Percentiles rank a stretch among this genome's conserved stretches.
These are phyloP conservation scores for Agonopterix heracliana DNA, from an alignment of 2,888 invertebrate genomes.

Conservation along the genomic window DNA sequence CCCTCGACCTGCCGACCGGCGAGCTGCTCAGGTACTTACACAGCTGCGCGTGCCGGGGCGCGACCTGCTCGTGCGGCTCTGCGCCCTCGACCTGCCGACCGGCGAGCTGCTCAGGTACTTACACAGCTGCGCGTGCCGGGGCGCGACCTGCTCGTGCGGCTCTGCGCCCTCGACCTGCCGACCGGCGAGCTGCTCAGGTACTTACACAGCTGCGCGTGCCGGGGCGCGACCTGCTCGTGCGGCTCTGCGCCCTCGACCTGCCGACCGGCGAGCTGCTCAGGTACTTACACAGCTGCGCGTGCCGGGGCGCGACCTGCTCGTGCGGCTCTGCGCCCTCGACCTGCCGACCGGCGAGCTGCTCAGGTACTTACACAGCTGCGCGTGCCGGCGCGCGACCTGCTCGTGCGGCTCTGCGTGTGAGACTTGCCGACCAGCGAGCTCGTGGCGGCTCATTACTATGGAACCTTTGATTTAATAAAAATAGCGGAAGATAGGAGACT, in stretches of 20 bases:
- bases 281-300: too few species aligned
- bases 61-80: conserved; percentile 29
- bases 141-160: conserved; percentile 20
- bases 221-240: conserved; percentile 20
- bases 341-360: conserved; percentile 29
- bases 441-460: too few species aligned
- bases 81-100: conserved; percentile 38
- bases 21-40: conserved; percentile 33
- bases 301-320: conserved; percentile 25
- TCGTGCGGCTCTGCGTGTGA: conserved; percentile 38
- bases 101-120: conserved; percentile 33
- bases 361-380: conserved; percentile 27
- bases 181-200: conserved; percentile 31
- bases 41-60: conserved; percentile 20
- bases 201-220: too few species aligned
- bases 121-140: neutral
- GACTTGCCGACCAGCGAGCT: conserved; percentile 30
- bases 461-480: too few species aligned
- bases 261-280: conserved; percentile 30
- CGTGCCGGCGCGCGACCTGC: conserved; percentile 23
- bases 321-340: conserved; percentile 37
- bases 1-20: conserved; percentile 32
- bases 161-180: conserved; percentile 43
- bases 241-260: conserved; percentile 38
- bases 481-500: too few species aligned